A percentile compares a stretch with the other conserved stretches of the same genome.
These are phyloP conservation scores for Microtus pennsylvanicus DNA, from an alignment of 2,113 vertebrate species.

Conservation along the genomic window DNA sequence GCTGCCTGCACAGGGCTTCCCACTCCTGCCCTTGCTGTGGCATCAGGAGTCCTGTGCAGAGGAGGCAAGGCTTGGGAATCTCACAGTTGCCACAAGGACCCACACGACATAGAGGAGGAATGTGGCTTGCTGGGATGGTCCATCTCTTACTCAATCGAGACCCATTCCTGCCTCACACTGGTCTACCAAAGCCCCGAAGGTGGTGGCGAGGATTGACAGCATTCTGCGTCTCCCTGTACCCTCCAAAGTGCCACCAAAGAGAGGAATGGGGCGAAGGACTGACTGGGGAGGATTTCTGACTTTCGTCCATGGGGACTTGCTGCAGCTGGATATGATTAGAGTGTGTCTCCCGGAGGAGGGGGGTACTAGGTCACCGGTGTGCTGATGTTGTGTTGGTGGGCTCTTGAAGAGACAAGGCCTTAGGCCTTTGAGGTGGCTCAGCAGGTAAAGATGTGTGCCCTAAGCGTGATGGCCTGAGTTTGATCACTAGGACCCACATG, in stretches of 20 bases:
- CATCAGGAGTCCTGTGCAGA: background rate
- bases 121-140: background rate
- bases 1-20: background rate
- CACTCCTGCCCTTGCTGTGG: background rate
- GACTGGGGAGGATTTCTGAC: background rate
- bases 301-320: too few species aligned
- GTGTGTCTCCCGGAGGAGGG: background rate
- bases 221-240: background rate
- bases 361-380: background rate
- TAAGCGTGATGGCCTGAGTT: background rate
- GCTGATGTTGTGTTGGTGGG: background rate
- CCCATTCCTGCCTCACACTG: background rate
- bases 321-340: background rate
- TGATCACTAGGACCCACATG: background rate
- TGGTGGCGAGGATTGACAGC: too few species aligned
- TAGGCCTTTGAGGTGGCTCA: background rate
- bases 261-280: too few species aligned
- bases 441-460: background rate
- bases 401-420: background rate
- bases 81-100: background rate
- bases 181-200: background rate
- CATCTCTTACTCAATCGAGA: background rate
- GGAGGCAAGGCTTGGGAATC: background rate
- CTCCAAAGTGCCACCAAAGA: background rate
- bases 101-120: background rate